Base-by-base conservation (phyloP, 2,888 invertebrate genomes). In the Tetranychus piercei region DNA sequence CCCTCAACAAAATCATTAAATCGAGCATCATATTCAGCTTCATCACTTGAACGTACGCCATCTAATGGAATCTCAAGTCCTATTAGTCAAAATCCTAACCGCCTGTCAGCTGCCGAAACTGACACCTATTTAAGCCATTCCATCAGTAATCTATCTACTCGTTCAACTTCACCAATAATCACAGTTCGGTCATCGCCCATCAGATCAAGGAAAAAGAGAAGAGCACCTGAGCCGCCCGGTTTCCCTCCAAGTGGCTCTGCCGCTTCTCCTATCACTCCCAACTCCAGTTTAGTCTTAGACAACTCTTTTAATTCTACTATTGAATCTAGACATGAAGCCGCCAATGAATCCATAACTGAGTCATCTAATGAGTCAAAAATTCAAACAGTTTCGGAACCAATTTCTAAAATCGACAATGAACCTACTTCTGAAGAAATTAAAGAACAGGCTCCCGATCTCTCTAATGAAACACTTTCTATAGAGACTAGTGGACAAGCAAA, bases 1-100 rank as follows among this genome's bases (percentile, higher is more conserved):
- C 55, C 55, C 11, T 55, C 55, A 55, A 55, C 55, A 2, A 55
- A 55, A 55, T 15, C 11, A 9, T 55, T 55, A 55, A 55, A 55
- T 55, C 55, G 55, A 55, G 55, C 55, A 55, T 55, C 55, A 55
- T 55, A 55, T 55, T 55, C 55, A 55, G 55, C 55, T 55, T 55
- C 55, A 3, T 55, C 55, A 15, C 55, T 55, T 55, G 55, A 55
- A 55, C 55, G 55, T 55, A 15, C 9, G 9, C 11, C 55, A 15
- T 55, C 55, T 2, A 55, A 55, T 6, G 55, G 9, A 55, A 55
- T 55, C 15, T 55, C 55, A 55, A 55, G 55, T 55, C 55, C 55
- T 15, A 55, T 9, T 55, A 55, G 55, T 15, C 55, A 9, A 15
- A 15, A 55, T 55, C 55, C 55, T 55, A 55, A 55, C 15, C 55